Percentiles rank a stretch among this genome's conserved stretches.
phyloP scores from a whole-genome alignment of 2,888 invertebrate genomes.

The Hemicrepidius hirtus region DNA sequence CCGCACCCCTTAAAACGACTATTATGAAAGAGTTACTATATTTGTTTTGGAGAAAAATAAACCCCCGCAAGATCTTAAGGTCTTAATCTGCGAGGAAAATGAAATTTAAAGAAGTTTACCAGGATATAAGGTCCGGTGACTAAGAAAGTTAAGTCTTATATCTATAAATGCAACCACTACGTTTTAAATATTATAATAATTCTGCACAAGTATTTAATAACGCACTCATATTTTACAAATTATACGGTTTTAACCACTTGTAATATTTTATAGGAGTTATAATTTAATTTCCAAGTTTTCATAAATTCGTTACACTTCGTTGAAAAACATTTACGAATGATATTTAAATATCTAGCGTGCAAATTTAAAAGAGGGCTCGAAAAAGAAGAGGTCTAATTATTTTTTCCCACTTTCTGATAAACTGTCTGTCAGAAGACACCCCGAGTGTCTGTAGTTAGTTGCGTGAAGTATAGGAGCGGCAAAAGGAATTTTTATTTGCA shows the following conservation, averaged over 20 bases:
- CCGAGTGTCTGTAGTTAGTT: constrained; percentile 50
- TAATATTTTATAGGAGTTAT: not conserved
- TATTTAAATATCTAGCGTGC: constrained; percentile 49
- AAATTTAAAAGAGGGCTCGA: constrained; percentile 50
- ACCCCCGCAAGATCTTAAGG: too few species aligned
- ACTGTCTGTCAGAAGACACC: constrained; percentile 68
- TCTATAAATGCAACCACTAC: too few species aligned
- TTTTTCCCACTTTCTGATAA: constrained; percentile 68
- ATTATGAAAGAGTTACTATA: too few species aligned
- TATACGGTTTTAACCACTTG: not conserved
- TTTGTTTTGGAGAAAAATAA: too few species aligned
- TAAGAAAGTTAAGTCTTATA: too few species aligned
- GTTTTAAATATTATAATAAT: too few species aligned
- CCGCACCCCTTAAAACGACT: too few species aligned
- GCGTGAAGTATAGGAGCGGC: constrained; percentile 38
- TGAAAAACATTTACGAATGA: constrained; percentile 39
- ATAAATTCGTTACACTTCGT: constrained; percentile 11
- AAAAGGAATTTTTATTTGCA: not conserved
- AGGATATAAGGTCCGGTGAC: too few species aligned
- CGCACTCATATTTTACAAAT: not conserved
- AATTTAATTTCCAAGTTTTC: constrained; percentile 26
- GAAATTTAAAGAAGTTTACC: too few species aligned
- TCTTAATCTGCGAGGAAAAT: too few species aligned
- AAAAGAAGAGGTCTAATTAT: constrained; percentile 68
- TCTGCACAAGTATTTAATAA: not conserved